A percentile compares a stretch with the other conserved stretches of the same genome.
Conservation (phyloP, 2,113 vertebrate species). For the Dromaius novaehollandiae region DNA sequence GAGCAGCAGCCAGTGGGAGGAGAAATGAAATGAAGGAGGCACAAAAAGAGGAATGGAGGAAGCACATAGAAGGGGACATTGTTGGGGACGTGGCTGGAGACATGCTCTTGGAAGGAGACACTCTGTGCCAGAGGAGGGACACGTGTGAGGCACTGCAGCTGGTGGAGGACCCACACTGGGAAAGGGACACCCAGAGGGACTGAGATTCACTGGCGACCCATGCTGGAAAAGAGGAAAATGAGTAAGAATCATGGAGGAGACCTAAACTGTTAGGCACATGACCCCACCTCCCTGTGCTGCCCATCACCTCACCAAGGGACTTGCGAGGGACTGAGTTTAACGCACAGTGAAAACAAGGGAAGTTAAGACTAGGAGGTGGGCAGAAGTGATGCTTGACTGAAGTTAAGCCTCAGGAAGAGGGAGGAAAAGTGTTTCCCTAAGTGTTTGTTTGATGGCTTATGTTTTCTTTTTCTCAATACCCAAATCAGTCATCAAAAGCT, state of each 20-base stretch:
- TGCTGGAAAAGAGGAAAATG: background rate
- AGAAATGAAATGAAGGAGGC: background rate
- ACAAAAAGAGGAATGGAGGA: background rate
- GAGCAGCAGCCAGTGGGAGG: background rate
- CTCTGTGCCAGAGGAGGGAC: background rate
- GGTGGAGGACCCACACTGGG: background rate
- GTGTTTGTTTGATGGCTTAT: background rate
- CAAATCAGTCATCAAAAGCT: background rate
- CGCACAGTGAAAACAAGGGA: background rate
- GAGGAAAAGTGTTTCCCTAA: background rate
- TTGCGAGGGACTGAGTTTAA: background rate
- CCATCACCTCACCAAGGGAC: background rate
- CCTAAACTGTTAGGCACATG: background rate
- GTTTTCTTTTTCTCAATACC: background rate
- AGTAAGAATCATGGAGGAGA: background rate
- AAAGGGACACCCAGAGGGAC: background rate
- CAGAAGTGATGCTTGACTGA: background rate
- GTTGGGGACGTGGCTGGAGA: background rate
- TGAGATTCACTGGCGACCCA: background rate
- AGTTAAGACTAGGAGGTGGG: background rate
- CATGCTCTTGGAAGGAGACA: background rate
- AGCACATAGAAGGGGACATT: background rate
- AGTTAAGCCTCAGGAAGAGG: background rate
- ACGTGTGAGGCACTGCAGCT: background rate
- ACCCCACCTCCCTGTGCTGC: background rate